Percentiles rank a stretch among this genome's conserved stretches.
phyloP scores from a whole-genome alignment of 2,888 invertebrate species.

The Sinohyriopsis cumingii region DNA sequence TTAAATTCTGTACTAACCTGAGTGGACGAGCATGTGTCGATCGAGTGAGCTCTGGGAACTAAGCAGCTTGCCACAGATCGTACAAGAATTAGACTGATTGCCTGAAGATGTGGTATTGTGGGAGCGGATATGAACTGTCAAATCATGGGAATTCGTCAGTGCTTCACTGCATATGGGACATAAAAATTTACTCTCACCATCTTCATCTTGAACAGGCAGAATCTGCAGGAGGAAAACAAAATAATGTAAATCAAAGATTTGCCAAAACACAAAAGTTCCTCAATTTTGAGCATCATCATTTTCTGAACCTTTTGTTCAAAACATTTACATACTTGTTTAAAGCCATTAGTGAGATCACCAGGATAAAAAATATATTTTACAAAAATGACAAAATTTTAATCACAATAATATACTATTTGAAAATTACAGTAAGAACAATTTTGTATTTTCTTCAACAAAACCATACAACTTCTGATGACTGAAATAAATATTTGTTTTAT shows the following conservation, averaged over 20 bases:
- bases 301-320: no score
- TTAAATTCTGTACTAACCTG: constrained; percentile 67
- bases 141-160: constrained; percentile 79
- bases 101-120: constrained; percentile 63
- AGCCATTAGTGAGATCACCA: no score
- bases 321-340: no score
- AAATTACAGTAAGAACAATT: no score
- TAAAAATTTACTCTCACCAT: constrained; percentile 71
- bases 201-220: constrained; percentile 58
- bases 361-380: no score
- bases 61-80: constrained; percentile 80
- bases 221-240: constrained; percentile 53
- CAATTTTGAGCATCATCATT: no score
- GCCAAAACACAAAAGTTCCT: neutral
- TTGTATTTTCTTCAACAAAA: no score
- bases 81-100: constrained; percentile 75
- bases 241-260: constrained; percentile 3
- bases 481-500: no score
- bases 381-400: no score
- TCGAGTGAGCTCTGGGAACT: constrained; percentile 86
- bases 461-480: no score
- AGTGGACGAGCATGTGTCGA: constrained; percentile 85
- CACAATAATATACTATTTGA: no score
- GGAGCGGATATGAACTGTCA: constrained; percentile 80
- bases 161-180: constrained; percentile 81